Base-by-base conservation (phyloP, 37 sponge, comb jelly and placozoan genomes). In the Chondrosia reniformis region DNA sequence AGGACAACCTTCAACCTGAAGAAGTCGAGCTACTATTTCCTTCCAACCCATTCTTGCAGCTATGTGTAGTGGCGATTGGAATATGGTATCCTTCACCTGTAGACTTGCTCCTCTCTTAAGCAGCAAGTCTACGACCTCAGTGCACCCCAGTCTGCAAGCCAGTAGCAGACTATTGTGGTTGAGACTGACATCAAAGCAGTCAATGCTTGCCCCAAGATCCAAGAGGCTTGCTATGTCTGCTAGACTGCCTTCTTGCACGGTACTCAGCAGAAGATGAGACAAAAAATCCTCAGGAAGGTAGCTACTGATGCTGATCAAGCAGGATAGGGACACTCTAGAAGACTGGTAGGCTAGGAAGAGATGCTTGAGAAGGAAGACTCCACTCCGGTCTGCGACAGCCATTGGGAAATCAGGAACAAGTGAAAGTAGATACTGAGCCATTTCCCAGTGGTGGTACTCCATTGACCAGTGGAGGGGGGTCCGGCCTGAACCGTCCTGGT, bases 11-110 rank as follows among this genome's bases (percentile, higher is more conserved):
- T 7, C 4, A 25, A 17, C 41, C 43, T 37, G n/a, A 1, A 69
- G 72, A 24, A 69, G 36, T 10, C 41, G 24, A 4, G 32, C 37
- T 1, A 69, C 72, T 43, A 44, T 69, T 36, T 38, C 72, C 19
- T 40, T 13, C 17, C 42, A 44, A 39, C 72, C 38, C 2, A 13
- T 6, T 7, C 43, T 41, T 34, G 72, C 72, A 40, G 72, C 72
- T n/a, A 69, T 24, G 72, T 69, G 72, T n/a, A 69, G 41, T 6
- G 72, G 72, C 42, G 72, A 43, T 38, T 69, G 72, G 22, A 37
- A 12, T 21, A 44, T 40, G 1, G 12, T 10, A 69, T 69, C 72
- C 19, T 21, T 69, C 17, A 25, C 43, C 10, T 25, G 24, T 34
- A 39, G 44, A 69, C 43, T 69, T 24, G 72, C 72, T 41, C 72